These are phyloP conservation scores for Porites australiensis DNA, from an alignment of 64 coral and sea anemone species.

Conservation along the genomic window DNA sequence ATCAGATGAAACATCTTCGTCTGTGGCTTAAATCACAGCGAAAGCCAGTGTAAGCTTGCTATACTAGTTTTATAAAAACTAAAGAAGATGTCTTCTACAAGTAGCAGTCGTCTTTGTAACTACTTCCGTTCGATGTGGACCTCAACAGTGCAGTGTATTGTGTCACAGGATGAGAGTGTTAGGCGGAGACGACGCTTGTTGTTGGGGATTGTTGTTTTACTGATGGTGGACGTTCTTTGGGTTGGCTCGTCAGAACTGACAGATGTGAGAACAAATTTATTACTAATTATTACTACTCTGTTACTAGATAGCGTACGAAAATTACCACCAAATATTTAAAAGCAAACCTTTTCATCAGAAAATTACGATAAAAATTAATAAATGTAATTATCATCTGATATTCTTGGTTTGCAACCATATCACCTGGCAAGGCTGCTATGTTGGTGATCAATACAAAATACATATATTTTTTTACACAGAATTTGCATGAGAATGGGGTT, in stretches of 20 bases:
- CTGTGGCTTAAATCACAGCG: not conserved
- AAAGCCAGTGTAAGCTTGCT: no score
- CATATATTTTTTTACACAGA: no score
- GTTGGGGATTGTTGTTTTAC: conserved; percentile 73
- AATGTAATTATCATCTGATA: no score
- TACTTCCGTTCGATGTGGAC: not conserved
- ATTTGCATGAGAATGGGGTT: no score
- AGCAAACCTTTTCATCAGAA: no score
- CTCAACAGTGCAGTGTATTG: not conserved
- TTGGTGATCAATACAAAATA: no score
- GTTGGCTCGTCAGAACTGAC: conserved; percentile 89
- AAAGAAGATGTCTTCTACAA: not conserved
- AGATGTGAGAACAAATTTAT: conserved; percentile 74
- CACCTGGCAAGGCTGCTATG: no score
- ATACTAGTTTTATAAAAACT: not conserved
- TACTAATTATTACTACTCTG: not conserved
- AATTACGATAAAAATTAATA: no score
- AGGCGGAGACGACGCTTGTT: conserved; percentile 62
- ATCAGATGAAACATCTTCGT: not conserved
- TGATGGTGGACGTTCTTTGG: conserved; percentile 93
- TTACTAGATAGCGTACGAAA: no score
- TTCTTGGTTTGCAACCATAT: no score
- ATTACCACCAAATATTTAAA: no score
- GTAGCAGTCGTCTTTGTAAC: not conserved
- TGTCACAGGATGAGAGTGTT: conserved; percentile 56